Evolutionary conservation across 64 coral and sea anemone species (phyloP).

Genomic region (Pachyseris speciosa): DNA sequence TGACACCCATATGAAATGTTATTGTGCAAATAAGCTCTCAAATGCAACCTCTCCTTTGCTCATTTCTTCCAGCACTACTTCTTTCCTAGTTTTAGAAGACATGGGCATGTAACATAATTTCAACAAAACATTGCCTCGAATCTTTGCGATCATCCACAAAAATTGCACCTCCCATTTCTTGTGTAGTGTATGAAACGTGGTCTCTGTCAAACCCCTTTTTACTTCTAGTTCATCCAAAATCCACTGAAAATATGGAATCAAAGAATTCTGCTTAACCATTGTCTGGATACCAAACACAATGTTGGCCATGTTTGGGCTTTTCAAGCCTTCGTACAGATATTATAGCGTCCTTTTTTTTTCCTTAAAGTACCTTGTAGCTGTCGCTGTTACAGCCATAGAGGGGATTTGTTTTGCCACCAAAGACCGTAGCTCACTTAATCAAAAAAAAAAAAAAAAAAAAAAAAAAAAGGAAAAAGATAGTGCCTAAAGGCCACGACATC

Average conservation of each 20-base stretch:
- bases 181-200: neutral
- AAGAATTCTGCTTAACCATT: neutral
- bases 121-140: neutral
- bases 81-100: neutral
- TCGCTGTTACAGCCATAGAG: slow-evolving; percentile 63
- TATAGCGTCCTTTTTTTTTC: slow-evolving; percentile 32
- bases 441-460: too few relatives aligned
- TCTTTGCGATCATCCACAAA: neutral
- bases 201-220: neutral
- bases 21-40: neutral
- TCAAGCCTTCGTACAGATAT: slow-evolving; percentile 1
- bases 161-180: neutral
- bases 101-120: neutral
- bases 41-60: neutral
- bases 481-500: slow-evolving; percentile 27
- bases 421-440: slow-evolving; percentile 54
- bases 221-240: slow-evolving; percentile 35
- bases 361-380: slow-evolving; percentile 65
- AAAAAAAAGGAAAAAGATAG: too few relatives aligned
- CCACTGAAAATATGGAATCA: slow-evolving; percentile 32
- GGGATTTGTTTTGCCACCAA: neutral
- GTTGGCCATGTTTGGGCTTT: slow-evolving; percentile 64
- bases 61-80: neutral
- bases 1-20: neutral
- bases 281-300: slow-evolving; percentile 31